These are phyloP conservation scores for Pammene aurita DNA, from an alignment of 2,888 invertebrate species.

Conservation along the genomic window DNA sequence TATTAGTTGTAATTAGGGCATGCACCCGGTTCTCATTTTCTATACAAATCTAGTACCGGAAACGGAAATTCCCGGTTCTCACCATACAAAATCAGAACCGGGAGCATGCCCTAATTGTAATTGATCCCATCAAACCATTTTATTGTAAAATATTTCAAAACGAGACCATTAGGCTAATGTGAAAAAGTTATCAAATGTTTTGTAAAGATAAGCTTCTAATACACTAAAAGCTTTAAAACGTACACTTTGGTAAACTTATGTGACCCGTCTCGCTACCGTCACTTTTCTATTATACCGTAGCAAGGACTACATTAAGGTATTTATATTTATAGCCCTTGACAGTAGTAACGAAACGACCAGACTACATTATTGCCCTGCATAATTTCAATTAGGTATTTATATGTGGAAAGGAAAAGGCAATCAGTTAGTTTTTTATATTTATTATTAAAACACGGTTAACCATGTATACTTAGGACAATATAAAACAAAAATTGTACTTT, in stretches of 20 bases:
- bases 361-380: conserved; percentile 1
- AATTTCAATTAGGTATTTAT: too few relatives aligned
- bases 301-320: conserved; percentile 1
- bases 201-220: conserved; percentile 4
- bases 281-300: conserved; percentile 6
- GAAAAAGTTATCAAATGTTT: conserved; percentile 7
- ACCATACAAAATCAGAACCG: too few relatives aligned
- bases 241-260: conserved; percentile 6
- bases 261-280: conserved; percentile 8
- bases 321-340: conserved; percentile 3
- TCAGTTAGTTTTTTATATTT: conserved; percentile 5
- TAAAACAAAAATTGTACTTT: conserved; percentile 4
- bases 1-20: too few relatives aligned
- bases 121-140: conserved; percentile 4
- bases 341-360: conserved; percentile 6
- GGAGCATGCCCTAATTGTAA: neutral
- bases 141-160: conserved; percentile 7
- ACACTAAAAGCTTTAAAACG: conserved; percentile 9
- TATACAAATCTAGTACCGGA: too few relatives aligned
- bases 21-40: too few relatives aligned
- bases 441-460: conserved; percentile 7
- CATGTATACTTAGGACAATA: neutral
- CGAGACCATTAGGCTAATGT: conserved; percentile 5
- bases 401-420: conserved; percentile 8
- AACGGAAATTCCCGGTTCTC: too few relatives aligned